Evolutionary conservation across 2,888 invertebrate genomes (phyloP), one percentile per base, ranked within the genome.

Genomic region (Holacanthella duospinosa): DNA sequence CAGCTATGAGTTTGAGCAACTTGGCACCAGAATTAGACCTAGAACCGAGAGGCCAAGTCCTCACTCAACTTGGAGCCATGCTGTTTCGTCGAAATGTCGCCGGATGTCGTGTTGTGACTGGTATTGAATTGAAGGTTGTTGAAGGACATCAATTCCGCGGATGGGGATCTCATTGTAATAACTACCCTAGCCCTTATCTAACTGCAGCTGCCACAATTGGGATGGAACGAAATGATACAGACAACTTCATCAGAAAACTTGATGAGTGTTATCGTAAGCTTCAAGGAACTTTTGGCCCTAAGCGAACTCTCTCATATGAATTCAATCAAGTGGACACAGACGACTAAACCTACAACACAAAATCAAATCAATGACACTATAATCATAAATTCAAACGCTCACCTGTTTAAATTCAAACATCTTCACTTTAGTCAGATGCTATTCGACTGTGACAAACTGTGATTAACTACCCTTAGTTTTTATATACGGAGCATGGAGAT

Each of bases 201-300:
- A 89, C 88, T 2, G 86, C 85, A 59, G 88, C 88, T 21, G 86
- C 87, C 2, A 81, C 84, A 4, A 77, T 89, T 43, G 88, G 88
- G 2, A 82, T 87, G 76, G 81, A 81, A 55, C 79, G 80, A 68
- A 74, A 76, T 2, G 88, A 89, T 73, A 82, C 88, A n/a, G 85
- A 87, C 74, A 75, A 78, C 26, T 88, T 88, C 75, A 79, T 86
- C 57, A 80, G 81, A 68, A 81, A 85, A 73, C 77, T 89, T 57
- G 80, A 83, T 63, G 83, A 85, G 76, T 84, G 84, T 60, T 73
- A 83, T 16, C 73, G 74, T 1, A 80, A 80, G n/a, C n/a, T n/a
- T n/a, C n/a, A n/a, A n/a, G n/a, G n/a, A n/a, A n/a, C n/a, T n/a
- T n/a, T n/a, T n/a, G n/a, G n/a, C n/a, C n/a, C n/a, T n/a, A n/a